Evolutionary conservation across 2,888 invertebrate species (phyloP).

Genomic region (Lordiphosa andalusiaca): DNA sequence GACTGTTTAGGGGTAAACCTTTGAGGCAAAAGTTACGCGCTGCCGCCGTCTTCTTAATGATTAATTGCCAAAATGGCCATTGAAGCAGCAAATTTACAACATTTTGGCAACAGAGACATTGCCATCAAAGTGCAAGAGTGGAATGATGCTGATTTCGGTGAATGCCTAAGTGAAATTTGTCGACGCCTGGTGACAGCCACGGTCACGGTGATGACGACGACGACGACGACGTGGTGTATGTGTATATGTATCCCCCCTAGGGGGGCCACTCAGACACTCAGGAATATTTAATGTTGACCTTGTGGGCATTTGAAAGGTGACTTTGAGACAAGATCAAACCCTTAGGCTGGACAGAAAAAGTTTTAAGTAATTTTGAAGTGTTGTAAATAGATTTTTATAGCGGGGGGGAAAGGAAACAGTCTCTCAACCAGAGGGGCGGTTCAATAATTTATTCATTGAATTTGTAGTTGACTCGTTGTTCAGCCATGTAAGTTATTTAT

Average conservation of each 20-base stretch:
- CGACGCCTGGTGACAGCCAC: slow-evolving; percentile 21
- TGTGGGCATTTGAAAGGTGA: slow-evolving; percentile 9
- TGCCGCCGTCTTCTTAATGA: slow-evolving; percentile 44
- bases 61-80: slow-evolving; percentile 63
- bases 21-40: slow-evolving; percentile 53
- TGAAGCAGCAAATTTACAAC: slow-evolving; percentile 53
- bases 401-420: too few relatives aligned
- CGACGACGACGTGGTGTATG: too few relatives aligned
- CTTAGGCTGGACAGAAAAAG: too few relatives aligned
- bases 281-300: slow-evolving; percentile 18
- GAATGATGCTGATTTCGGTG: slow-evolving; percentile 10
- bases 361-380: too few relatives aligned
- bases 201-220: neutral
- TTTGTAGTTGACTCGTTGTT: too few relatives aligned
- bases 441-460: too few relatives aligned
- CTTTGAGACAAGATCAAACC: neutral
- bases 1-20: slow-evolving; percentile 35
- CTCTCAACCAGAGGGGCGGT: too few relatives aligned
- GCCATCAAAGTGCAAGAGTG: slow-evolving; percentile 36
- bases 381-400: too few relatives aligned
- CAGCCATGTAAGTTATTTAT: too few relatives aligned
- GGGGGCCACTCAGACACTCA: too few relatives aligned
- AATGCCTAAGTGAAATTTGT: neutral
- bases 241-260: too few relatives aligned
- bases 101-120: slow-evolving; percentile 27